These are phyloP conservation scores for Oscheius sp. DNA, from an alignment of 2,888 invertebrate genomes.

Conservation along the genomic window DNA sequence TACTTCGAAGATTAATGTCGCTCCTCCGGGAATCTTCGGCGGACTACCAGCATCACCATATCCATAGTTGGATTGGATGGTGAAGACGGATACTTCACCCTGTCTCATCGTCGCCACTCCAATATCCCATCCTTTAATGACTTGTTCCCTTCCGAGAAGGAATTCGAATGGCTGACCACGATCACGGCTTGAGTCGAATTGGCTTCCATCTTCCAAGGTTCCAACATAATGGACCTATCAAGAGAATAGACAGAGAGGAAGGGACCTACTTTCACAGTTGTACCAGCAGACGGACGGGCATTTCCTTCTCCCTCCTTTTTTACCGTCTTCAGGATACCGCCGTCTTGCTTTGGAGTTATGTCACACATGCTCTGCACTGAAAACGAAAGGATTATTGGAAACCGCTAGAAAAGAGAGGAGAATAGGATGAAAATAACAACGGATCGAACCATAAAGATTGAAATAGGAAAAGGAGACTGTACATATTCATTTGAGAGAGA, in stretches of 20 bases:
- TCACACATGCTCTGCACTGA: background rate
- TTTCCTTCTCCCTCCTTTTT: slow-evolving; percentile 78
- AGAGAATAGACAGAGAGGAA: too few relatives aligned
- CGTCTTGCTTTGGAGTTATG: slow-evolving; percentile 72
- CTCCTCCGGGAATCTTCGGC: slow-evolving; percentile 86
- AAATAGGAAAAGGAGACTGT: background rate
- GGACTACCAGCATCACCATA: slow-evolving; percentile 86
- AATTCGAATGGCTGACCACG: slow-evolving; percentile 87
- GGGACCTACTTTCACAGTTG: slow-evolving; percentile 50
- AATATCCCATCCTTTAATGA: slow-evolving; percentile 80
- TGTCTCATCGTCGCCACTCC: slow-evolving; percentile 92
- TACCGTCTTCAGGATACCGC: slow-evolving; percentile 83
- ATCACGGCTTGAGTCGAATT: slow-evolving; percentile 90
- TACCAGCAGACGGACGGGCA: slow-evolving; percentile 54
- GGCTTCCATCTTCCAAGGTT: slow-evolving; percentile 83
- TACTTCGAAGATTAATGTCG: slow-evolving; percentile 89
- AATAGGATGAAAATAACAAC: background rate
- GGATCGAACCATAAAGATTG: background rate
- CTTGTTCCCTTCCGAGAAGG: slow-evolving; percentile 83
- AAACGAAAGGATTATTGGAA: too few relatives aligned
- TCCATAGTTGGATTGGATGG: slow-evolving; percentile 87
- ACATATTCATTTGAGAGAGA: background rate
- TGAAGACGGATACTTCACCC: slow-evolving; percentile 79
- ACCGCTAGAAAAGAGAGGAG: too few relatives aligned
- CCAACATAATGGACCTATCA: slow-evolving; percentile 85